A percentile compares a stretch with the other conserved stretches of the same genome.
Evolutionary conservation across 2,797 vertebrate species (phyloP).

Genomic region (Threskiornis aethiopicus): DNA sequence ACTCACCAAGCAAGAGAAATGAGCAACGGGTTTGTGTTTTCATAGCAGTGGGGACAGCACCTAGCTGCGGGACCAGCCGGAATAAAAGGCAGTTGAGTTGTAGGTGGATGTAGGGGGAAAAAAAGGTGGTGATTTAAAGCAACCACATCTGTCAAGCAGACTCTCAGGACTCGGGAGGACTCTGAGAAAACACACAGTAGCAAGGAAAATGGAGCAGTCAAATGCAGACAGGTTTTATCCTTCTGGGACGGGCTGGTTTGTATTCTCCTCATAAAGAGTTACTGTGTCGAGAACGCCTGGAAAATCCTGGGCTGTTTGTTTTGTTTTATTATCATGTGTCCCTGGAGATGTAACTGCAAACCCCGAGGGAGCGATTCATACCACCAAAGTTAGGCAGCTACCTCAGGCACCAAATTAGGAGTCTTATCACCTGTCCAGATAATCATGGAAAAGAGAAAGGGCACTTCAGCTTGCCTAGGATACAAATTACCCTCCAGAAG

Average conservation of each 20-base stretch:
- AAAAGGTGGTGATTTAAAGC: background rate
- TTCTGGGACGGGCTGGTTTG: background rate
- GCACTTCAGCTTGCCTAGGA: conserved; percentile 8
- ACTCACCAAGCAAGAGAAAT: background rate
- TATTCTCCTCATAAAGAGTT: background rate
- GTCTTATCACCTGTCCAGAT: conserved; percentile 65
- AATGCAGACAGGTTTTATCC: background rate
- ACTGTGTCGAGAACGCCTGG: background rate
- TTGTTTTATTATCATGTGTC: conserved; percentile 48
- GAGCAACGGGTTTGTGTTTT: background rate
- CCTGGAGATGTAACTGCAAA: conserved; percentile 64
- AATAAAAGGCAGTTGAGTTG: background rate
- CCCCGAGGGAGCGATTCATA: background rate
- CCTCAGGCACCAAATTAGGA: conserved; percentile 41
- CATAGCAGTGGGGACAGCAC: background rate
- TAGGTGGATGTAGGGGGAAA: background rate
- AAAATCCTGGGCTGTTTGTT: conserved; percentile 42
- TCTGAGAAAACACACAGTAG: background rate
- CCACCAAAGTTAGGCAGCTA: conserved; percentile 28
- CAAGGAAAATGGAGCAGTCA: background rate
- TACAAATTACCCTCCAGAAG: conserved; percentile 39
- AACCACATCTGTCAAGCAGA: background rate
- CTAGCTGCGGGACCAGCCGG: background rate
- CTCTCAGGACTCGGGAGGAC: background rate
- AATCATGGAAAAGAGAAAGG: conserved; percentile 59